Base-by-base conservation (phyloP, 2,888 invertebrate species). In the Chymomyza amoena region DNA sequence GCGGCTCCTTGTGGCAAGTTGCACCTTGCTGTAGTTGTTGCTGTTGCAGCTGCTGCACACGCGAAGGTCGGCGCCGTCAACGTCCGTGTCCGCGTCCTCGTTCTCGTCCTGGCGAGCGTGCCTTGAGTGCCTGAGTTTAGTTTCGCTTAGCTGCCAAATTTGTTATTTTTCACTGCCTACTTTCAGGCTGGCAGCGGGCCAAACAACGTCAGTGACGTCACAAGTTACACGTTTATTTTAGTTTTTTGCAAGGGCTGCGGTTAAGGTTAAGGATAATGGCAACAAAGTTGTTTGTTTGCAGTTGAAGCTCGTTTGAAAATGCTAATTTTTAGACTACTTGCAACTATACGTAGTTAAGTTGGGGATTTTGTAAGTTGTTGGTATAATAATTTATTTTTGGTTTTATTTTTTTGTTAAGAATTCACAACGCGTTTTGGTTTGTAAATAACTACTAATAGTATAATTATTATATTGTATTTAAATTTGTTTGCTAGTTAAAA, bases 261-360 rank as follows among this genome's bases (percentile, higher is more conserved):
- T 89, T 89, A 89, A 89, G 89, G 87, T 89, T 82, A 83, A 87
- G 86, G 83, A 85, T 86, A 88, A 80, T 72, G 77, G 59, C 57
- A 18, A 25, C 25, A 9, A 56, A 10, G 10, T 60, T 68, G 64
- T 45, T n/a, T n/a, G n/a, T n/a, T 69, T 72, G 70, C 68, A 64
- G 61, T 73, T 66, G 87, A 84, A 84, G 84, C 84, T 84, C 88
- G 87, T 80, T 87, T 81, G 70, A 81, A 87, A 81, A 72, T 74
- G 18, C 57, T 56, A 13, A 60, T 60, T 60, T 60, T 28, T 15
- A 28, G 20, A 1, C 25, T 56, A 56, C 20, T 57, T 57, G 28
- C 20, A 7, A 20, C 6, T 56, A 20, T 9, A 4, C 9, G 16
- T 56, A 10, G 56, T 20, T 61, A 45, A 61, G 39, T 45, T 45